A percentile compares a stretch with the other conserved stretches of the same genome.
Conservation (phyloP, 2,888 invertebrate genomes). For the Drosophila longiperda region DNA sequence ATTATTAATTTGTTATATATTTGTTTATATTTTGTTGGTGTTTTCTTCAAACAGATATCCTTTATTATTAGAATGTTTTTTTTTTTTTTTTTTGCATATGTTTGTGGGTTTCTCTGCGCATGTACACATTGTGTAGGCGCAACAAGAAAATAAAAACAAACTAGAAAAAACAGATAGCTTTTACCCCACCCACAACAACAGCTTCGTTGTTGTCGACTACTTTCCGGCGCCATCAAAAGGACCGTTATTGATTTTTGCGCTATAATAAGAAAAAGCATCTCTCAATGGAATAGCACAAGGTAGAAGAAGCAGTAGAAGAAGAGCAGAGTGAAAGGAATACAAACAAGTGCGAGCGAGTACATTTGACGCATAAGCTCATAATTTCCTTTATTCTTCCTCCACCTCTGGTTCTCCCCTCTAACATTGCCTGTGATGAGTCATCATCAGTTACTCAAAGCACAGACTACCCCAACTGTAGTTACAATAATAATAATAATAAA, state of each 20-base stretch:
- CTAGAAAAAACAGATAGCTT: neutral
- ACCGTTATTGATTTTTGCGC: conserved; percentile 57
- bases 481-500: conserved; percentile 33
- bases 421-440: conserved; percentile 44
- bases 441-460: conserved; percentile 15
- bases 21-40: neutral
- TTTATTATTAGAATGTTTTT: neutral
- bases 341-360: conserved; percentile 37
- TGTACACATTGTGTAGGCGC: conserved; percentile 39
- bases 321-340: conserved; percentile 25
- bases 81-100: neutral
- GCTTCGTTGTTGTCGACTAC: conserved; percentile 1
- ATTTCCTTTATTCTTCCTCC: neutral
- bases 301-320: conserved; percentile 7
- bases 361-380: conserved; percentile 29
- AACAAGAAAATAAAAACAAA: conserved; percentile 38
- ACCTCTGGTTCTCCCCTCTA: no score
- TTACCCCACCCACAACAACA: neutral
- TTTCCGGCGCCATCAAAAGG: conserved; percentile 29
- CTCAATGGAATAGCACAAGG: neutral
- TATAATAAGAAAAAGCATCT: conserved; percentile 1
- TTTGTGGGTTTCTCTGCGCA: conserved; percentile 23
- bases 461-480: conserved; percentile 56
- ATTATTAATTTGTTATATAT: neutral
- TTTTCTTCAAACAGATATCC: neutral